Conservation (phyloP, 2,888 invertebrate species). For the Polyommatus icarus region DNA sequence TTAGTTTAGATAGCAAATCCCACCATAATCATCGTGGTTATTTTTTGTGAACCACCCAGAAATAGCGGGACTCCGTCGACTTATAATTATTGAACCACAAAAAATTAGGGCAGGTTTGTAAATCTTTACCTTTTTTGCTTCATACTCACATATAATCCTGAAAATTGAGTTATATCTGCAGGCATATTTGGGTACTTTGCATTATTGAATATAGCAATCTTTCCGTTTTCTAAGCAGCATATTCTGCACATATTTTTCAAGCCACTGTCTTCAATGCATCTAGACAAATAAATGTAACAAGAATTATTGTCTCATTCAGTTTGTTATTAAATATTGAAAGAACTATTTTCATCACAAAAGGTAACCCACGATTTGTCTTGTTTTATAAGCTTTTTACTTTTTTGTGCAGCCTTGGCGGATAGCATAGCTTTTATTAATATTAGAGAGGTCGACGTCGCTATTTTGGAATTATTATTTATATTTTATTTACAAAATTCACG, state of each 20-base stretch:
- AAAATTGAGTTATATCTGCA: conserved; percentile 63
- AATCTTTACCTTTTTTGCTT: not conserved
- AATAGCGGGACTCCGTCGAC: too few species aligned
- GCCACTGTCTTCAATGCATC: conserved; percentile 40
- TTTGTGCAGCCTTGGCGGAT: conserved; percentile 61
- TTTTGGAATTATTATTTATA: not conserved
- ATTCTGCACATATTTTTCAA: conserved; percentile 56
- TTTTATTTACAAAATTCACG: too few species aligned
- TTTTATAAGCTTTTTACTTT: conserved; percentile 60
- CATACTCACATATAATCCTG: conserved; percentile 63
- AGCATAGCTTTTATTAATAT: conserved; percentile 67
- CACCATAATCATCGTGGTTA: too few species aligned
- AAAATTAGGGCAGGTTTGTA: too few species aligned
- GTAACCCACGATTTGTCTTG: conserved; percentile 55
- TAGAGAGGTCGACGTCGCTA: conserved; percentile 58
- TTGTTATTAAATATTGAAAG: not conserved
- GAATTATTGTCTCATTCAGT: not conserved
- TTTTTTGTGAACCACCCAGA: too few species aligned
- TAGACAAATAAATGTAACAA: conserved; percentile 44
- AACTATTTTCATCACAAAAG: not conserved
- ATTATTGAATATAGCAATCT: conserved; percentile 66
- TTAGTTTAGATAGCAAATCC: too few species aligned
- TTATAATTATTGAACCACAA: too few species aligned
- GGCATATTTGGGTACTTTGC: conserved; percentile 58
- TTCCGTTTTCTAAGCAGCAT: conserved; percentile 60